These are phyloP conservation scores for Cantharis rustica DNA, from an alignment of 2,888 invertebrate species.

Conservation along the genomic window DNA sequence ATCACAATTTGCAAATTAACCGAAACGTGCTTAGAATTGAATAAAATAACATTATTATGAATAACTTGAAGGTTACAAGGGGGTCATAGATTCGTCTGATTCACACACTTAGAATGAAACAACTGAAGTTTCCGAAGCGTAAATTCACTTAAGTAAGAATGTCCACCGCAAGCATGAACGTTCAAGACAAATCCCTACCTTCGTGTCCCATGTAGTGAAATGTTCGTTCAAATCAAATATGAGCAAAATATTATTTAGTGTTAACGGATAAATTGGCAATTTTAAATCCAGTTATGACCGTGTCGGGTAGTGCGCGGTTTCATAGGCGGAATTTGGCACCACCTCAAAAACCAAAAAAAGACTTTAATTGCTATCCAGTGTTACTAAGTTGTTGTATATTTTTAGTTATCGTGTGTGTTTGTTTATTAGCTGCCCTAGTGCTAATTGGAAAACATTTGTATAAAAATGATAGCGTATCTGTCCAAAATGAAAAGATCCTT, in stretches of 20 bases:
- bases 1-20: background rate
- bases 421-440: conserved; percentile 49
- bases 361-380: conserved; percentile 24
- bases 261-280: conserved; percentile 7
- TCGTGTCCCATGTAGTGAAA: conserved; percentile 16
- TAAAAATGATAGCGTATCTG: conserved; percentile 8
- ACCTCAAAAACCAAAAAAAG: background rate
- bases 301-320: conserved; percentile 27
- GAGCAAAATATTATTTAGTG: conserved; percentile 12
- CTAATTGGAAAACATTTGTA: conserved; percentile 47
- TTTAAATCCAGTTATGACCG: conserved; percentile 20
- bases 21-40: background rate
- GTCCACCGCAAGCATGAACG: background rate
- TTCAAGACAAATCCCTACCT: conserved; percentile 17
- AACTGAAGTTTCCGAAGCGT: background rate
- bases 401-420: conserved; percentile 48
- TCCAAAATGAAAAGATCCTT: background rate
- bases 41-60: background rate
- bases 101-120: background rate
- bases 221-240: conserved; percentile 22
- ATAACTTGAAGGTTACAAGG: background rate
- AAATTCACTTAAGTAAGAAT: background rate
- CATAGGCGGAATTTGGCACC: conserved; percentile 14
- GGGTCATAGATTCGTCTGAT: background rate
- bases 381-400: conserved; percentile 51